These are phyloP conservation scores for Drosophila tripunctata DNA, from an alignment of 2,888 invertebrate genomes.

Conservation along the genomic window DNA sequence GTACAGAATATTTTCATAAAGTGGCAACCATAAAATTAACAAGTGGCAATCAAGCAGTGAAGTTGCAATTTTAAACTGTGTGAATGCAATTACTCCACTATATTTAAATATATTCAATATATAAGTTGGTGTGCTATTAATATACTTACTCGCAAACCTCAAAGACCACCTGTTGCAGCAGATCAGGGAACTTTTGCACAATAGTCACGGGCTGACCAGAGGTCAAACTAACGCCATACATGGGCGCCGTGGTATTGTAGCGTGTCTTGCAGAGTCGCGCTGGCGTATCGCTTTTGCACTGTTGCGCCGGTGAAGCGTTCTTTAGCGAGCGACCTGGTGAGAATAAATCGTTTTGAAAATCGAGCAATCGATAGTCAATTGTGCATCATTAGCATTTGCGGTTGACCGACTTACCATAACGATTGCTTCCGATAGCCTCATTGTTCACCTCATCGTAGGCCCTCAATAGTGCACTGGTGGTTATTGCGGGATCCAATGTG, in stretches of 20 bases:
- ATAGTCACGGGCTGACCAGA: slow-evolving; percentile 97
- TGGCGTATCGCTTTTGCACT: slow-evolving; percentile 87
- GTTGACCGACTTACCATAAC: slow-evolving; percentile 84
- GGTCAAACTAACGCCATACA: slow-evolving; percentile 97
- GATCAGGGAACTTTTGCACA: slow-evolving; percentile 96
- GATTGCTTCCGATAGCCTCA: slow-evolving; percentile 82
- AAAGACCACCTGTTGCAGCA: slow-evolving; percentile 95
- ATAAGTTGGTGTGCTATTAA: not conserved
- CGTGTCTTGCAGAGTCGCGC: slow-evolving; percentile 93
- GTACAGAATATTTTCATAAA: no score
- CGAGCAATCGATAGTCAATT: slow-evolving; percentile 33
- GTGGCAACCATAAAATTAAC: no score
- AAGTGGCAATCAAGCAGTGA: no score
- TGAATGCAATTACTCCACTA: no score
- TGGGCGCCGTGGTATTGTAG: slow-evolving; percentile 96
- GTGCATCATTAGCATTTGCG: slow-evolving; percentile 46
- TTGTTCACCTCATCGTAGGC: slow-evolving; percentile 86
- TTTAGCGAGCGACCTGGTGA: slow-evolving; percentile 83
- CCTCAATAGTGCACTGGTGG: slow-evolving; percentile 89
- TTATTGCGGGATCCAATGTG: slow-evolving; percentile 90
- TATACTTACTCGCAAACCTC: slow-evolving; percentile 94
- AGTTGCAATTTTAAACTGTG: no score
- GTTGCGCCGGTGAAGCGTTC: slow-evolving; percentile 74
- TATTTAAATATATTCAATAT: no score
- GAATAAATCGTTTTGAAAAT: slow-evolving; percentile 29